Evolutionary conservation across 2,888 invertebrate species (phyloP).

Genomic region (Agrochola lychnidis): DNA sequence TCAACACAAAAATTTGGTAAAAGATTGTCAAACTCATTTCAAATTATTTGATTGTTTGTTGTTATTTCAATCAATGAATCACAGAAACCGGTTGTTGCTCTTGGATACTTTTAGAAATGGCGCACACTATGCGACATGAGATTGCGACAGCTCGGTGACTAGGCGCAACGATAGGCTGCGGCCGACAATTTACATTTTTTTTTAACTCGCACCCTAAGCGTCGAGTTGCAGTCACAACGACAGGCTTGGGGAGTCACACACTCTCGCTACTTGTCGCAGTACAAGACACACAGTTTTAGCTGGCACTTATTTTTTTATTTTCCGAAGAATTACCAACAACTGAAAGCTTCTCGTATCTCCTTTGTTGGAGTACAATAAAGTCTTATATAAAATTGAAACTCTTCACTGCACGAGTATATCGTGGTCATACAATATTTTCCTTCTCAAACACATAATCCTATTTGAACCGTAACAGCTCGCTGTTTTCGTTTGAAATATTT

Average conservation of each 20-base stretch:
- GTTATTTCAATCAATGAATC: neutral
- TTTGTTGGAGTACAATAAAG: conserved; percentile 16
- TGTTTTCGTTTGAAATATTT: conserved; percentile 24
- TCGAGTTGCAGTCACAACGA: neutral
- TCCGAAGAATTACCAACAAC: neutral
- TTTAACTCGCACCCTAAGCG: neutral
- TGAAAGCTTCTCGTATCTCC: neutral
- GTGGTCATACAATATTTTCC: conserved; percentile 37
- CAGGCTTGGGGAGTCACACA: too few relatives aligned
- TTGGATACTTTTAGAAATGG: neutral
- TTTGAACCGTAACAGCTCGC: conserved; percentile 22
- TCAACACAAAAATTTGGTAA: neutral
- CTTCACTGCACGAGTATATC: neutral
- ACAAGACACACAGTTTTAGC: neutral
- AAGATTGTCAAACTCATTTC: neutral
- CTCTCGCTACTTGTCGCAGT: too few relatives aligned
- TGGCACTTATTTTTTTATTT: neutral
- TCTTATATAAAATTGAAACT: conserved; percentile 4
- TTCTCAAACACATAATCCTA: conserved; percentile 32
- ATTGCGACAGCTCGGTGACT: neutral
- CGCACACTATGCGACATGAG: neutral
- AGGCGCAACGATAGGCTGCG: neutral
- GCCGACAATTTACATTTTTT: neutral
- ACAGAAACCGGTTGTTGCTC: neutral
- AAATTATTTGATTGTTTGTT: neutral